Evolutionary conservation across 2,888 invertebrate genomes (phyloP).

Genomic region (Phyllotreta striolata): DNA sequence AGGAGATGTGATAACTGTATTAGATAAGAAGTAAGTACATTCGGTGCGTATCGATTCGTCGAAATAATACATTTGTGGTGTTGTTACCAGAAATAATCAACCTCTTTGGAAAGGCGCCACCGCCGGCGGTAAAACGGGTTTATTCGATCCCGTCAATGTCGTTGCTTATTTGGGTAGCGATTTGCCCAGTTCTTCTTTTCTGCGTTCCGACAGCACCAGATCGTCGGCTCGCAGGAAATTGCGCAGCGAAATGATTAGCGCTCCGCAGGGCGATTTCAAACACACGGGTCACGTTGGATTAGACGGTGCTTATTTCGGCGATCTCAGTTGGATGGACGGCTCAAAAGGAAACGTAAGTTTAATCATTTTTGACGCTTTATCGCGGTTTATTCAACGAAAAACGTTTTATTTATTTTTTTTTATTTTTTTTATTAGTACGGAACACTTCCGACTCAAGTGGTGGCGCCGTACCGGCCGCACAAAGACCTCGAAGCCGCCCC

Average conservation of each 20-base stretch:
- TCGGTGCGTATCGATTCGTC: too few species aligned
- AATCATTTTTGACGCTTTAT: too few species aligned
- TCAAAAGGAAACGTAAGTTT: constrained; percentile 60
- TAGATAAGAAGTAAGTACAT: constrained; percentile 82
- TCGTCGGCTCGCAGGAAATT: constrained; percentile 71
- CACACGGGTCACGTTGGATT: constrained; percentile 96
- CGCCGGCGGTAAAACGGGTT: constrained; percentile 89
- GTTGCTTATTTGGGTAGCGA: constrained; percentile 87
- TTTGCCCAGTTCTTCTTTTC: constrained; percentile 66
- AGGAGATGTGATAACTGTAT: constrained; percentile 91
- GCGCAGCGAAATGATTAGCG: constrained; percentile 92
- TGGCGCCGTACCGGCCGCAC: constrained; percentile 88
- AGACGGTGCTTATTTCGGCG: constrained; percentile 97
- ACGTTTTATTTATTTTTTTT: too few species aligned
- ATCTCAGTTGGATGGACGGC: constrained; percentile 79
- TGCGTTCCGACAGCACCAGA: constrained; percentile 70
- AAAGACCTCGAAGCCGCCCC: constrained; percentile 80
- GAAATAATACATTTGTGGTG: constrained; percentile 9
- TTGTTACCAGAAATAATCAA: constrained; percentile 64
- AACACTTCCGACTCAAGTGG: constrained; percentile 86
- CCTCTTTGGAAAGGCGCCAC: constrained; percentile 91
- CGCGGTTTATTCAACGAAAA: too few species aligned
- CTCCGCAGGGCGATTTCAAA: constrained; percentile 95
- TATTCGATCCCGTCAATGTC: constrained; percentile 89
- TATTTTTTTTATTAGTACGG: too few species aligned